A percentile compares a stretch with the other conserved stretches of the same genome.
Conservation (phyloP, 92 coral and sea anemone species). For the Parazoanthus atlanticus region DNA sequence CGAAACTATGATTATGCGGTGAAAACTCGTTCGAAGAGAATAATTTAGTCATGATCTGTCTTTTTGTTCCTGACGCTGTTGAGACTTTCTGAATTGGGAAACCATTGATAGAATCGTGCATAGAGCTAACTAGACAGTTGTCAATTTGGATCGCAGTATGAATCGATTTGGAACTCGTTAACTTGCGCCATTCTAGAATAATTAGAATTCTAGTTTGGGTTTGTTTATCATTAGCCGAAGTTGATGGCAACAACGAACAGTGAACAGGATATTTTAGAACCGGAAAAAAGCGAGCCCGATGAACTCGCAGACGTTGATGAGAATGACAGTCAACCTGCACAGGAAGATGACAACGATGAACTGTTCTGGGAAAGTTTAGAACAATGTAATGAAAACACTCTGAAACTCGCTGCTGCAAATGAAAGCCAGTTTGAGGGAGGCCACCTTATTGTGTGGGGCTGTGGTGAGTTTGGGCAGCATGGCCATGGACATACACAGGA, state of each 20-base stretch:
- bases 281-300: not conserved
- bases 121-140: not conserved
- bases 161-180: not conserved
- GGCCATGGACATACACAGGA: slow-evolving; percentile 84
- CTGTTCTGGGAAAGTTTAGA: not conserved
- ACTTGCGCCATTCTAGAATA: not conserved
- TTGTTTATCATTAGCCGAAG: not conserved
- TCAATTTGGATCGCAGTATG: not conserved
- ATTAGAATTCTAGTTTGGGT: not conserved
- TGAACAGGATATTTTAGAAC: not conserved
- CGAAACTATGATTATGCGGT: too few relatives aligned
- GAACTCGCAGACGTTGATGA: slow-evolving; percentile 16
- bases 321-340: not conserved
- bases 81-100: not conserved
- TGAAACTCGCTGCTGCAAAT: not conserved
- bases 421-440: slow-evolving; percentile 45
- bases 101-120: too few relatives aligned
- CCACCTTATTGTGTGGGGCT: slow-evolving; percentile 93
- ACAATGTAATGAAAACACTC: not conserved
- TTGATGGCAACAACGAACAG: slow-evolving; percentile 3
- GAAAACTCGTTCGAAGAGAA: not conserved
- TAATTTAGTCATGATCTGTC: too few relatives aligned
- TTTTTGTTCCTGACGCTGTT: not conserved
- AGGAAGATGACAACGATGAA: not conserved
- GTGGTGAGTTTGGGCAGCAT: slow-evolving; percentile 99